Evolutionary conservation across 1,140 invertebrate species (phyloP).

Genomic region (Belonocnema kinseyi): DNA sequence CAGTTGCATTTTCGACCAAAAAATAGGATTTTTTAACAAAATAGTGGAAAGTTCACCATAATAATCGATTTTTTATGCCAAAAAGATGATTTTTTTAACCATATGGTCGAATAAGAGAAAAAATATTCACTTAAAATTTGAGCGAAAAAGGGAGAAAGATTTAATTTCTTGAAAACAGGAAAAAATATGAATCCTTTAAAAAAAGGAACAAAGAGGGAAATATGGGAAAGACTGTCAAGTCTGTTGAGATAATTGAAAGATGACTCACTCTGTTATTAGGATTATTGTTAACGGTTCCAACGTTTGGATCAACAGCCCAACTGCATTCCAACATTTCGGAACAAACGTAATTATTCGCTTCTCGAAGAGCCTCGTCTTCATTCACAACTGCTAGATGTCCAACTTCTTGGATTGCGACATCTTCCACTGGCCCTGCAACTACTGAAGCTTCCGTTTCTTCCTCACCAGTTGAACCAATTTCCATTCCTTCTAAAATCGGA

Average conservation of each 20-base stretch:
- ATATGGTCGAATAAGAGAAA: no score
- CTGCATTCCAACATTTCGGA: slow-evolving; percentile 73
- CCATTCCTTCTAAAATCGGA: slow-evolving; percentile 72
- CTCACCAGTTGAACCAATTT: slow-evolving; percentile 63
- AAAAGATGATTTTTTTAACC: no score
- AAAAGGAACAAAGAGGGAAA: no score
- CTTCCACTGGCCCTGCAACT: slow-evolving; percentile 48
- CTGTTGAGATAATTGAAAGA: slow-evolving; percentile 34
- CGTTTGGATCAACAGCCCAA: slow-evolving; percentile 69
- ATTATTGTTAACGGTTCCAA: slow-evolving; percentile 61
- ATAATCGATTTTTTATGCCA: no score
- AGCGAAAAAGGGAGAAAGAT: no score
- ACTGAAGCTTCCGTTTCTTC: slow-evolving; percentile 58
- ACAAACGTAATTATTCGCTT: slow-evolving; percentile 75
- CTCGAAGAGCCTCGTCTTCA: slow-evolving; percentile 71
- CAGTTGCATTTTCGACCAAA: no score
- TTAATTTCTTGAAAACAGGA: no score
- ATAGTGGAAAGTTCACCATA: no score
- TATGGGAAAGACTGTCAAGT: no score
- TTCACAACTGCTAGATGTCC: slow-evolving; percentile 61
- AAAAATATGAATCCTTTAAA: no score
- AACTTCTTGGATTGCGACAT: slow-evolving; percentile 54
- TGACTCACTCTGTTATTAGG: slow-evolving; percentile 60
- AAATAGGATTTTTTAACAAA: no score
- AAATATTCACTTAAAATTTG: no score